Base-by-base conservation (phyloP, 37 sponge, comb jelly and placozoan species). In the Sycon ciliatum region DNA sequence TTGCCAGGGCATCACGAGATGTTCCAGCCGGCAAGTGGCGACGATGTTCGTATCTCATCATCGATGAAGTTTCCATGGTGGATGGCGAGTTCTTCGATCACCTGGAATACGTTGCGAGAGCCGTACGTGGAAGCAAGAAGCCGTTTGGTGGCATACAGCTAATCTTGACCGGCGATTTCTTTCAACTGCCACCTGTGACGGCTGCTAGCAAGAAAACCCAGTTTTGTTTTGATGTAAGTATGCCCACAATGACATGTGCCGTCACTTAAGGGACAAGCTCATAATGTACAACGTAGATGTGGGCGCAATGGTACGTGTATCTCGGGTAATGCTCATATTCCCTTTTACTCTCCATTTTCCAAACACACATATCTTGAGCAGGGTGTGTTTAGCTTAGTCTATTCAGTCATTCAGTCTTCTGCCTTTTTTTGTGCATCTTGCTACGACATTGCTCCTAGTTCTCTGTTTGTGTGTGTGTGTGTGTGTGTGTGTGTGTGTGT, bases 91-190 rank as follows among this genome's bases (percentile, higher is more conserved):
- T 69, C 60, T 90, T 90, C 77, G 92, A 90, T 42, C 86, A 90
- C 76, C 62, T 90, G 39, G 92, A 90, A 62, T 61, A 46, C 0
- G 82, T 90, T 27, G 92, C 92, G 9, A 77, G 88, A 57, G 62
- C 67, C 2, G 76, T 90, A 38, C 67, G 84, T 24, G 80, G 68
- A 22, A 63, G 39, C 20, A 56, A 65, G 73, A 62, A 75, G 37
- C 81, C 85, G 23, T 90, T 90, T 83, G 92, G 92, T 34, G 92
- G 92, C 2, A 90, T 90, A 26, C 88, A 90, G 58, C 69, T 90
- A 38, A 77, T 90, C 53, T 56, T 90, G 65, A 87, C 89, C 78
- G 92, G 92, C 0, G 92, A 90, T 56, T 90, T 90, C 42, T 56
- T 86, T 3, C 92, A 90, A 36, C 78, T 90, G 0, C 92, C 92